Conservation (phyloP, 2,888 invertebrate species). For the Caenorhabditis angaria region DNA sequence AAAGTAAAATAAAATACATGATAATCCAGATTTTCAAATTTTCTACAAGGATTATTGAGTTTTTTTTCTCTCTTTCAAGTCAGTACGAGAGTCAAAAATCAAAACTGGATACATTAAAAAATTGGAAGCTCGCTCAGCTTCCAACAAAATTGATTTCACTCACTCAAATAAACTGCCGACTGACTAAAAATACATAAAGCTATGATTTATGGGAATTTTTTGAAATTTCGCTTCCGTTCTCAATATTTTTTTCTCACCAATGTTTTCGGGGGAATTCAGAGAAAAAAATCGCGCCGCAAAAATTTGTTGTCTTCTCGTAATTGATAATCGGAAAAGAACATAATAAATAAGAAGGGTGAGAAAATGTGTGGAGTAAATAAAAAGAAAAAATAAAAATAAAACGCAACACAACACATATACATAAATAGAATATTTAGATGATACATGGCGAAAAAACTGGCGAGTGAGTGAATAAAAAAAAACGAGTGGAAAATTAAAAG, state of each 20-base stretch:
- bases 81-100: not conserved
- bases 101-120: no score
- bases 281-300: no score
- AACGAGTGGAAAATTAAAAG: not conserved
- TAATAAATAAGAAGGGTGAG: not conserved
- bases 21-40: no score
- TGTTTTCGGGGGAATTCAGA: no score
- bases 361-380: not conserved
- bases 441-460: slow-evolving; percentile 2
- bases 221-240: not conserved
- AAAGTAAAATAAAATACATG: no score
- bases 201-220: slow-evolving; percentile 4
- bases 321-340: no score
- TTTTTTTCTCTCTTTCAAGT: not conserved
- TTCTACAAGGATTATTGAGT: no score
- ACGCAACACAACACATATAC: not conserved
- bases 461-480: no score
- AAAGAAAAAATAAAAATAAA: not conserved
- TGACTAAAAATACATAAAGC: not conserved
- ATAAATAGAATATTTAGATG: slow-evolving; percentile 9
- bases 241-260: not conserved
- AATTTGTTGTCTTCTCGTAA: no score
- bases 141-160: slow-evolving; percentile 1
- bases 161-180: not conserved
- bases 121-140: not conserved